Evolutionary conservation across 2,113 vertebrate genomes (phyloP).

Genomic region (Callithrix jacchus): DNA sequence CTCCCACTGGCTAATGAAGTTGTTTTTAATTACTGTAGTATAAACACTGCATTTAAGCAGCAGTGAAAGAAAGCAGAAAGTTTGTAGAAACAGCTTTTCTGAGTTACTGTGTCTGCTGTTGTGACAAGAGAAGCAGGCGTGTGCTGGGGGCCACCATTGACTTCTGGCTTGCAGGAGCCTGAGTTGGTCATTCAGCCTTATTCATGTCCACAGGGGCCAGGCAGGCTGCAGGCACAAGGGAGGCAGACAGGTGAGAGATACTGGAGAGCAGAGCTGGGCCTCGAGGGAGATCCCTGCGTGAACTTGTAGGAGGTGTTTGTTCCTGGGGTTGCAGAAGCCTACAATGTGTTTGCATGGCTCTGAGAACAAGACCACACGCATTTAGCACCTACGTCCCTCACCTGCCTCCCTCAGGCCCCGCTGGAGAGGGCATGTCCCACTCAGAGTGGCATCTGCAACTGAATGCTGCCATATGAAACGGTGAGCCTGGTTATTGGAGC

Average conservation of each 20-base stretch:
- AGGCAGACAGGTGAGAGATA: accelerated
- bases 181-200: neutral
- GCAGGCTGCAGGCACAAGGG: too few relatives aligned
- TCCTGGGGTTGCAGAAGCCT: neutral
- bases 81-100: neutral
- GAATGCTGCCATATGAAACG: neutral
- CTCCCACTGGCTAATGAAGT: neutral
- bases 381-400: neutral
- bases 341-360: accelerated
- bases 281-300: neutral
- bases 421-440: accelerated
- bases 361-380: neutral
- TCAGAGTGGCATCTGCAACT: neutral
- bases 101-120: neutral
- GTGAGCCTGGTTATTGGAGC: neutral
- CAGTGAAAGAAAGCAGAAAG: neutral
- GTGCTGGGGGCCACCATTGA: neutral
- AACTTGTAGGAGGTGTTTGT: too few relatives aligned
- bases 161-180: neutral
- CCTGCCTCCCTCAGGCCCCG: neutral
- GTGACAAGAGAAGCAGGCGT: neutral
- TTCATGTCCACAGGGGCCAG: accelerated
- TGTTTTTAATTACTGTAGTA: neutral
- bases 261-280: neutral
- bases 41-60: neutral